Evolutionary conservation across 2,888 invertebrate genomes (phyloP).

Genomic region (Rhodophaea formosa): DNA sequence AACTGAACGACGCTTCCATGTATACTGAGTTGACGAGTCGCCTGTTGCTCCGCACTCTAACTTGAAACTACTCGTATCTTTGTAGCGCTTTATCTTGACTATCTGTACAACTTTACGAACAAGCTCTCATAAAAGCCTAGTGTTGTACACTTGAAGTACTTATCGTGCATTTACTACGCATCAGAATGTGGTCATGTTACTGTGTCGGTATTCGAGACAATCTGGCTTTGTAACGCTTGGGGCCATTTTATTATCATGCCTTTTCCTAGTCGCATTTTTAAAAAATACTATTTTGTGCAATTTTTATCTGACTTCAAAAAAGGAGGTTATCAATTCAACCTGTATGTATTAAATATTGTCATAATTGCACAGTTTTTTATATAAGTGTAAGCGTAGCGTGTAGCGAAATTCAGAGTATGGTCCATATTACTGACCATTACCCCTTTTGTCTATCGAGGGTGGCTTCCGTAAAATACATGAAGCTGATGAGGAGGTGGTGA

Average conservation of each 20-base stretch:
- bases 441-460: too few relatives aligned
- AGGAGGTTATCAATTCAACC: too few relatives aligned
- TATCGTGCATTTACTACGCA: background rate
- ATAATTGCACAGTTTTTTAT: too few relatives aligned
- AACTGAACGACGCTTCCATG: constrained; percentile 21
- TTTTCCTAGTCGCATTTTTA: too few relatives aligned
- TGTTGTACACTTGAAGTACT: background rate
- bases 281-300: too few relatives aligned
- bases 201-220: background rate
- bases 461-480: too few relatives aligned
- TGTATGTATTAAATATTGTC: too few relatives aligned
- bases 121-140: constrained; percentile 24
- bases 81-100: constrained; percentile 21
- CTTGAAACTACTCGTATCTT: constrained; percentile 22
- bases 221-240: background rate
- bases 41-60: constrained; percentile 24
- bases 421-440: too few relatives aligned
- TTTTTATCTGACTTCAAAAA: too few relatives aligned
- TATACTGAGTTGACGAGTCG: constrained; percentile 22
- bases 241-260: background rate
- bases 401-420: too few relatives aligned
- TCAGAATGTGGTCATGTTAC: background rate
- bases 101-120: constrained; percentile 25
- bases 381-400: too few relatives aligned
- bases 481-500: too few relatives aligned